These are phyloP conservation scores for Oenanthe melanoleuca DNA, from an alignment of 2,113 vertebrate species.

Conservation along the genomic window DNA sequence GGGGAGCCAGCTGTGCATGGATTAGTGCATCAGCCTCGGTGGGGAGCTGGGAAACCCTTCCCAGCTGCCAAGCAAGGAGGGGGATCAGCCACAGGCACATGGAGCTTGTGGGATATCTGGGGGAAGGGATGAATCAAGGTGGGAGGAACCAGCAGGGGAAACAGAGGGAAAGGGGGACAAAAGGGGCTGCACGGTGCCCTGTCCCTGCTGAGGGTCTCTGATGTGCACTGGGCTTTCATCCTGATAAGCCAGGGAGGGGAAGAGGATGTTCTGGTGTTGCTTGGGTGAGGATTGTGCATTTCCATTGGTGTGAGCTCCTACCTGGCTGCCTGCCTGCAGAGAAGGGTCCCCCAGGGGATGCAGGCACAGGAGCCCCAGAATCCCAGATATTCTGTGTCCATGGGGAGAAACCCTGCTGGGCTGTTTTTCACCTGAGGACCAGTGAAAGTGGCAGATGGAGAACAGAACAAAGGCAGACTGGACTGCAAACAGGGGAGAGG, in stretches of 20 bases:
- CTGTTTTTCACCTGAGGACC: not conserved
- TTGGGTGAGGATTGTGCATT: not conserved
- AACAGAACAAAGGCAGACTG: not conserved
- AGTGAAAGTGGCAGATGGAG: not conserved
- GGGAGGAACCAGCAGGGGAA: not conserved
- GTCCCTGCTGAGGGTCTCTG: not conserved
- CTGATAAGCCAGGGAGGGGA: not conserved
- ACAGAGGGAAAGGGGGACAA: not conserved
- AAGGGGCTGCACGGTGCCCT: not conserved
- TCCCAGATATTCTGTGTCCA: fast-evolving
- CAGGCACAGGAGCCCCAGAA: not conserved
- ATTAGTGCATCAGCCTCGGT: not conserved
- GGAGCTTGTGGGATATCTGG: not conserved
- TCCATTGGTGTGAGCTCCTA: not conserved
- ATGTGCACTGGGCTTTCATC: not conserved
- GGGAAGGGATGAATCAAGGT: not conserved
- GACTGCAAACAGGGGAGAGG: not conserved
- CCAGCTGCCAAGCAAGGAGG: not conserved
- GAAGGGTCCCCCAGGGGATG: too few species aligned
- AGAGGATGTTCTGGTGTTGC: not conserved
- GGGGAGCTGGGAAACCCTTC: not conserved
- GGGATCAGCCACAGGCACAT: not conserved
- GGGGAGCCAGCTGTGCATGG: not conserved
- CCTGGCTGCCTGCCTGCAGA: not conserved
- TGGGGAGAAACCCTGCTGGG: not conserved